These are phyloP conservation scores for Proterorhinus semilunaris DNA, from an alignment of 2,113 vertebrate species.

Conservation along the genomic window DNA sequence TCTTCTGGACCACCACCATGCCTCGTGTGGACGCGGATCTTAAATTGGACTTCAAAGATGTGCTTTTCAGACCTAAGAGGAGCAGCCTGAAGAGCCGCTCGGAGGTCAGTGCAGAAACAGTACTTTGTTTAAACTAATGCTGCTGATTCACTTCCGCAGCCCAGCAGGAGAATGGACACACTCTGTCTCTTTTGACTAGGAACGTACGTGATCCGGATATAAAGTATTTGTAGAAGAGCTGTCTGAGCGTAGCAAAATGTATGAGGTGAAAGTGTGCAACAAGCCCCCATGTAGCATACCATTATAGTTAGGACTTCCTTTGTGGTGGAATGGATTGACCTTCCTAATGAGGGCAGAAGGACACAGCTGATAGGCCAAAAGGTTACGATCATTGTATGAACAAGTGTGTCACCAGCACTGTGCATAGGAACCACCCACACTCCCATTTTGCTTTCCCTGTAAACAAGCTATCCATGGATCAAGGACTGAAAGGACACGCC, in stretches of 20 bases:
- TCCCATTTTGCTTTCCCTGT: not conserved
- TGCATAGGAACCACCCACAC: not conserved
- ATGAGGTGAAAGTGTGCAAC: not conserved
- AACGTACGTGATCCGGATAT: conserved; percentile 17
- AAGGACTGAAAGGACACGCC: not conserved
- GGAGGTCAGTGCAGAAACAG: conserved; percentile 79
- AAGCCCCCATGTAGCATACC: not conserved
- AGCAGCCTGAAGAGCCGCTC: conserved; percentile 96
- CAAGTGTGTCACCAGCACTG: not conserved
- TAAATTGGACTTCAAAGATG: conserved; percentile 98
- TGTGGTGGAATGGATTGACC: conserved; percentile 37
- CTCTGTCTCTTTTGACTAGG: conserved; percentile 8
- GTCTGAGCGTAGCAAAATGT: not conserved
- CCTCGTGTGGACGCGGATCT: conserved; percentile 93
- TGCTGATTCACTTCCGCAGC: not conserved
- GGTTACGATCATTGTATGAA: not conserved
- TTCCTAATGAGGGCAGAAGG: conserved; percentile 52
- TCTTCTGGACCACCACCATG: conserved; percentile 75
- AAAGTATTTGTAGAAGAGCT: not conserved
- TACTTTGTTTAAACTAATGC: not conserved
- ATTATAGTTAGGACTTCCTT: not conserved
- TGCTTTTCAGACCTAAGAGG: conserved; percentile 93
- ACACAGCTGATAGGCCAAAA: conserved; percentile 6
- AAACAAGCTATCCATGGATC: not conserved
- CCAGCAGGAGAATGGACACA: not conserved